Evolutionary conservation across 2,888 invertebrate genomes (phyloP).

Genomic region (Poecilobothrus nobilitatus): DNA sequence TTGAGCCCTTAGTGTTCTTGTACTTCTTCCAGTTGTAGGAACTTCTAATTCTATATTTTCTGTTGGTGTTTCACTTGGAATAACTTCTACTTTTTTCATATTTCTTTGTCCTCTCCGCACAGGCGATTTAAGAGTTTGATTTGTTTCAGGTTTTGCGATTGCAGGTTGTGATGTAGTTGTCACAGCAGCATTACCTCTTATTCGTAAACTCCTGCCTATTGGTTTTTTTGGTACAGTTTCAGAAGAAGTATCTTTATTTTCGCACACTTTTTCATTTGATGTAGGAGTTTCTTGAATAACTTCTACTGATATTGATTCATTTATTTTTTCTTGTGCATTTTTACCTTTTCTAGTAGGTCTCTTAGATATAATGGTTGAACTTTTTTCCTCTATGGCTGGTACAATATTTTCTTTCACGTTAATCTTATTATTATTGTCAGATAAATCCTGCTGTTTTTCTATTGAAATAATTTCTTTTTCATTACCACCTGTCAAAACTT

Average conservation of each 20-base stretch:
- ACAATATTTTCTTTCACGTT: no score
- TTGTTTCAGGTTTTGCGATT: neutral
- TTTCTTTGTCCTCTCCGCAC: neutral
- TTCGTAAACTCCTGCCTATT: neutral
- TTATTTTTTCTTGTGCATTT: slow-evolving; percentile 9
- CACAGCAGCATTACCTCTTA: neutral
- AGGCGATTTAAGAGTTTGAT: neutral
- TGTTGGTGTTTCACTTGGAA: neutral
- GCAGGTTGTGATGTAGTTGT: neutral
- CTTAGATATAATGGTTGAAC: no score
- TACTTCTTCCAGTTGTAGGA: neutral
- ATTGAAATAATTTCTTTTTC: slow-evolving; percentile 11
- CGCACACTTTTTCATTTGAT: slow-evolving; percentile 18
- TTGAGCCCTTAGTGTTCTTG: slow-evolving; percentile 2
- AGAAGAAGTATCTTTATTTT: neutral
- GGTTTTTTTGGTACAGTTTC: neutral
- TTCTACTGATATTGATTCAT: slow-evolving; percentile 13
- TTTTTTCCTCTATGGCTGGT: neutral
- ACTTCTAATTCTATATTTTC: neutral
- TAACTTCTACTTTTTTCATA: neutral
- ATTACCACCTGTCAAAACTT: slow-evolving; percentile 33
- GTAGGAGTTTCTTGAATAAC: slow-evolving; percentile 18
- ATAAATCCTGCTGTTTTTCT: neutral
- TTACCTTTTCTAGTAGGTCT: slow-evolving; percentile 14
- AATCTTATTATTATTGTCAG: neutral